Evolutionary conservation across 2,888 invertebrate species (phyloP).

Genomic region (Vesta saturnalis): DNA sequence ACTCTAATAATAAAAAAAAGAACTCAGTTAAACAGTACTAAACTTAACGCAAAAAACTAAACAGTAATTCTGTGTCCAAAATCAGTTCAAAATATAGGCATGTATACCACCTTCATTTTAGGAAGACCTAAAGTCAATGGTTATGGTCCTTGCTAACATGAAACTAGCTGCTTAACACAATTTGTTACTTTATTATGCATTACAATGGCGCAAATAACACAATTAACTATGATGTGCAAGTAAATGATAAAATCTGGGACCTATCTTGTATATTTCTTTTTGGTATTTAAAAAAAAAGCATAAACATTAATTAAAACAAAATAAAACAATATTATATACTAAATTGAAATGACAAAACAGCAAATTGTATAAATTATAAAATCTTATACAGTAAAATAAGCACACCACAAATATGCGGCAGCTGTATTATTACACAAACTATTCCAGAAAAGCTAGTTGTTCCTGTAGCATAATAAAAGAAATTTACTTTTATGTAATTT

Average conservation of each 20-base stretch:
- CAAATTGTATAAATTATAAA: constrained; percentile 36
- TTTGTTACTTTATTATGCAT: constrained; percentile 2
- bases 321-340: constrained; percentile 9
- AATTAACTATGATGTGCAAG: constrained; percentile 9
- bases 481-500: constrained; percentile 7
- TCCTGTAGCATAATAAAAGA: neutral
- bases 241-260: neutral
- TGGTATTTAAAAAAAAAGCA: constrained; percentile 11
- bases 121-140: constrained; percentile 6
- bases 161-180: constrained; percentile 22
- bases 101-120: constrained; percentile 17
- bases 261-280: constrained; percentile 15
- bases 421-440: constrained; percentile 51
- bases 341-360: constrained; percentile 13
- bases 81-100: constrained; percentile 12
- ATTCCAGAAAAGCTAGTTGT: constrained; percentile 30
- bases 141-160: constrained; percentile 17
- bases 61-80: constrained; percentile 19
- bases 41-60: constrained; percentile 42
- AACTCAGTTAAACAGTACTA: constrained; percentile 28
- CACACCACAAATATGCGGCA: constrained; percentile 46
- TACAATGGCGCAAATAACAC: constrained; percentile 8
- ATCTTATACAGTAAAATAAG: constrained; percentile 47
- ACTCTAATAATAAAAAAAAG: too few species aligned
- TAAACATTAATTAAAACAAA: constrained; percentile 12